phyloP scores from a whole-genome alignment of 2,113 vertebrate species.

The Recurvirostra avosetta region DNA sequence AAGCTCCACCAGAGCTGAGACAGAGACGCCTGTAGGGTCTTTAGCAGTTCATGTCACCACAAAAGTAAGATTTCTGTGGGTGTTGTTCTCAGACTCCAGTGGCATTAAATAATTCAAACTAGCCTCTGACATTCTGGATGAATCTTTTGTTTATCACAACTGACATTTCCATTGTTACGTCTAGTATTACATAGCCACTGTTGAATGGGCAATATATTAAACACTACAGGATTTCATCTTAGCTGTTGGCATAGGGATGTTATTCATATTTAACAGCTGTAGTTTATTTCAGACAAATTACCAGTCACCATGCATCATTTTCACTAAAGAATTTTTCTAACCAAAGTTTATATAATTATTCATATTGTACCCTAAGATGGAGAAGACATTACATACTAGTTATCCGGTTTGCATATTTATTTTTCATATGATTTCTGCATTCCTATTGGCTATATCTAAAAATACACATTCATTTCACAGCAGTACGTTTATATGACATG shows the following conservation, averaged over 20 bases:
- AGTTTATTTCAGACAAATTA: slow-evolving; percentile 61
- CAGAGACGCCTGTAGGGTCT: slow-evolving; percentile 2
- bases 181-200: slow-evolving; percentile 45
- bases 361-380: not conserved
- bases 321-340: slow-evolving; percentile 45
- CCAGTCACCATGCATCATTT: slow-evolving; percentile 43
- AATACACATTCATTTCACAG: not conserved
- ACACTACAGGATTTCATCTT: slow-evolving; percentile 44
- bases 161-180: slow-evolving; percentile 56
- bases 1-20: slow-evolving; percentile 11
- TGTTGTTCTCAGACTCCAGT: slow-evolving; percentile 34
- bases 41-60: slow-evolving; percentile 41
- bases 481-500: not conserved
- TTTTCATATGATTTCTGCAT: not conserved
- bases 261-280: slow-evolving; percentile 62
- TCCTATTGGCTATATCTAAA: not conserved
- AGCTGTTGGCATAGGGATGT: slow-evolving; percentile 47
- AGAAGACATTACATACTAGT: not conserved
- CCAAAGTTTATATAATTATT: slow-evolving; percentile 24
- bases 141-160: slow-evolving; percentile 63
- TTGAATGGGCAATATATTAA: slow-evolving; percentile 61
- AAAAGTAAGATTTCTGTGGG: slow-evolving; percentile 48
- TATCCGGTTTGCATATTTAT: slow-evolving; percentile 4
- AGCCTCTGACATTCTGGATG: slow-evolving; percentile 44
- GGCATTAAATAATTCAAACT: slow-evolving; percentile 55